A percentile compares a stretch with the other conserved stretches of the same genome.
phyloP scores from a whole-genome alignment of 2,888 invertebrate species.

The Napeogenes inachia region DNA sequence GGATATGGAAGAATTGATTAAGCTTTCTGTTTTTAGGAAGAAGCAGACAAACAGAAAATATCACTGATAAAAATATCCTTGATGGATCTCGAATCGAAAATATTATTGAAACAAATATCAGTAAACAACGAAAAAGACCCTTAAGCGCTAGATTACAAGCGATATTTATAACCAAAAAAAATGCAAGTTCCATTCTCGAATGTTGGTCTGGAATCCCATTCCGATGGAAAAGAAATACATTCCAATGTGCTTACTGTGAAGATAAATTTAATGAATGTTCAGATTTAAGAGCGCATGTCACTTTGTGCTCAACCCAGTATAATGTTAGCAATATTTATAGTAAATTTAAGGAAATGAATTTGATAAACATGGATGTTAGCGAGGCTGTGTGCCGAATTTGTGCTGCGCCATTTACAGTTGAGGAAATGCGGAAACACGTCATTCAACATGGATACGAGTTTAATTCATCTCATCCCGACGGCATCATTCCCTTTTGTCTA shows the following conservation, averaged over 20 bases:
- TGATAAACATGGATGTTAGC: constrained; percentile 63
- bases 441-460: constrained; percentile 53
- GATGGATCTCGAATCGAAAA: background rate
- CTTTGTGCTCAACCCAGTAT: constrained; percentile 48
- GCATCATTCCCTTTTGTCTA: constrained; percentile 59
- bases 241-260: constrained; percentile 67
- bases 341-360: constrained; percentile 66
- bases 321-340: constrained; percentile 60
- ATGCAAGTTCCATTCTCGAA: constrained; percentile 56
- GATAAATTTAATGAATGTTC: constrained; percentile 56
- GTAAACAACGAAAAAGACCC: constrained; percentile 48
- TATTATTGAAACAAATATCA: constrained; percentile 18
- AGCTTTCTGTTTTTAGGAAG: constrained; percentile 72
- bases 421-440: constrained; percentile 56
- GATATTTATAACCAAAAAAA: constrained; percentile 60
- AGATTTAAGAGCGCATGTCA: constrained; percentile 53
- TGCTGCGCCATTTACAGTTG: constrained; percentile 41
- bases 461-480: constrained; percentile 56
- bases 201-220: constrained; percentile 66
- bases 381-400: constrained; percentile 56
- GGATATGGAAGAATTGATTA: constrained; percentile 33
- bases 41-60: constrained; percentile 44
- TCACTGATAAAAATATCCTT: background rate
- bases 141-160: constrained; percentile 62
- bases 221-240: constrained; percentile 64